A percentile compares a stretch with the other conserved stretches of the same genome.
Evolutionary conservation across 2,888 invertebrate genomes (phyloP).

Genomic region (Pandemis cinnamomeana): DNA sequence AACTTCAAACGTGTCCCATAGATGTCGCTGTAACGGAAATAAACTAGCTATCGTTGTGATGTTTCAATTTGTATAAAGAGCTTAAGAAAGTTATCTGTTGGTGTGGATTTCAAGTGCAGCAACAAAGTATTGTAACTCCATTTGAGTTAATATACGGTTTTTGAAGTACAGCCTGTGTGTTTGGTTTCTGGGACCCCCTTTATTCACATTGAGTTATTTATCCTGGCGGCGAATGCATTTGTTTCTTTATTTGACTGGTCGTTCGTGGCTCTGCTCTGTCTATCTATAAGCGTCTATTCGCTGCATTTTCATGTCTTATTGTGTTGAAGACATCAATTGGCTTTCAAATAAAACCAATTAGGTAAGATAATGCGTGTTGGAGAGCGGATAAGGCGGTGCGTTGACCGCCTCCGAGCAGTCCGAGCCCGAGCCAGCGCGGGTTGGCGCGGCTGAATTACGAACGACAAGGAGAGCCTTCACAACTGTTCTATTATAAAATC

Average conservation of each 20-base stretch:
- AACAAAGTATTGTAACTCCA: too few species aligned
- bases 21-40: too few species aligned
- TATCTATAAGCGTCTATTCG: background rate
- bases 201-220: background rate
- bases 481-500: background rate
- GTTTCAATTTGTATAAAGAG: too few species aligned
- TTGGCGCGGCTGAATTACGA: too few species aligned
- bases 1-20: too few species aligned
- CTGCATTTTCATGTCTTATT: background rate
- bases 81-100: too few species aligned
- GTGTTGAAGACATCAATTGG: background rate
- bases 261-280: background rate
- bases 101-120: too few species aligned
- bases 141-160: too few species aligned
- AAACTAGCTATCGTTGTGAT: too few species aligned
- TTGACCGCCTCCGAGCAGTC: background rate
- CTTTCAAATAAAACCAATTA: slow-evolving; percentile 8
- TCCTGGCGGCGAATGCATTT: background rate
- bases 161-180: too few species aligned
- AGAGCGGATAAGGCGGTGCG: slow-evolving; percentile 1
- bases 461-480: too few species aligned
- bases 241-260: background rate
- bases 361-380: background rate
- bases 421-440: background rate
- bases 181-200: too few species aligned